Percentiles rank a stretch among this genome's conserved stretches.
These are phyloP conservation scores for Carassius auratus DNA, from an alignment of 2,113 vertebrate species.

Conservation along the genomic window DNA sequence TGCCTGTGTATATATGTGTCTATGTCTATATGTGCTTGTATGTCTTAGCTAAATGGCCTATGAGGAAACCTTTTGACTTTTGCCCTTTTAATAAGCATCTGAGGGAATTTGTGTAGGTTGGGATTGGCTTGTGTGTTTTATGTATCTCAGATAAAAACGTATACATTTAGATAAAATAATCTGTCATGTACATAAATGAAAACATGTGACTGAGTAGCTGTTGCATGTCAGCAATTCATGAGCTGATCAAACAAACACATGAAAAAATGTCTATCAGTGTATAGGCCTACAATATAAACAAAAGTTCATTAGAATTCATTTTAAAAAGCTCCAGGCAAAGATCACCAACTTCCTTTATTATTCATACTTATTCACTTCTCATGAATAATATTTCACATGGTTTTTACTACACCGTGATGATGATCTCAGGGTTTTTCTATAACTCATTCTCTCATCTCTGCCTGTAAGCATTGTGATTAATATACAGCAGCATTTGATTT, in stretches of 20 bases:
- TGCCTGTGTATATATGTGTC: no score
- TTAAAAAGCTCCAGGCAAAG: not conserved
- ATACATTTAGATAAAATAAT: no score
- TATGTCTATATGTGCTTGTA: not conserved
- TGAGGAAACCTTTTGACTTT: not conserved
- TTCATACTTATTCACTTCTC: not conserved
- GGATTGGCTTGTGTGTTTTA: no score
- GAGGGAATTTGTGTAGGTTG: no score
- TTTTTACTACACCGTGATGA: not conserved
- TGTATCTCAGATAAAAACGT: no score
- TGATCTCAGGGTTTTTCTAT: not conserved
- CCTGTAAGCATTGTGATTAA: constrained; percentile 23
- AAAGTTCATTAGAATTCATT: not conserved
- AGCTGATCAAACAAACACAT: not conserved
- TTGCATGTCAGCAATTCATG: not conserved
- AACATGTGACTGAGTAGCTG: no score
- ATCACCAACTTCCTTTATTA: not conserved
- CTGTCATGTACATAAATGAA: no score
- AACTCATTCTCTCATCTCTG: not conserved
- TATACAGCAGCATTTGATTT: not conserved
- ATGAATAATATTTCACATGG: not conserved
- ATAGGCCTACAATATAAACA: not conserved
- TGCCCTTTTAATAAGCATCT: no score
- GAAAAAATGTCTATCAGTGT: not conserved
- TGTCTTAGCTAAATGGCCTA: not conserved